phyloP scores from a whole-genome alignment of 1,140 invertebrate species.

The Pachypeltis micranthus region DNA sequence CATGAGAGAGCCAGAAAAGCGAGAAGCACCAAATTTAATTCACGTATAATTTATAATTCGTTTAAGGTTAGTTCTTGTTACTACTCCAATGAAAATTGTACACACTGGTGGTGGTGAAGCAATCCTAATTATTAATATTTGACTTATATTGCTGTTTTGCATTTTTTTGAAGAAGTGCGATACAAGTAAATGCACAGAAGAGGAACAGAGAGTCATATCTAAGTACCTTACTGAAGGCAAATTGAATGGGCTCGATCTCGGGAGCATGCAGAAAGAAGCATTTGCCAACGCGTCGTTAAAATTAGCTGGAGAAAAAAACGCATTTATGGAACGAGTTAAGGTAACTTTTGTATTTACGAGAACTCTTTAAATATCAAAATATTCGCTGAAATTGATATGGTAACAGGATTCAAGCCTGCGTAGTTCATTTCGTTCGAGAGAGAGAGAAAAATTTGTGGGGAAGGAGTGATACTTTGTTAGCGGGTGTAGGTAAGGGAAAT shows the following conservation, averaged over 20 bases:
- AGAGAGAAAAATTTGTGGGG: too few species aligned
- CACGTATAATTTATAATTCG: slow-evolving; percentile 50
- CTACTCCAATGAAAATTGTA: background rate
- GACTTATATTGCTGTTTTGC: background rate
- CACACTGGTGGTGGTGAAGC: background rate
- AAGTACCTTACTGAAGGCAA: slow-evolving; percentile 71
- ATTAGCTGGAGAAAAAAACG: slow-evolving; percentile 40
- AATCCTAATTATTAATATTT: slow-evolving; percentile 7
- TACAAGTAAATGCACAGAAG: slow-evolving; percentile 46
- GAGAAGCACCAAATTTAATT: slow-evolving; percentile 51
- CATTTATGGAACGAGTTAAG: slow-evolving; percentile 51
- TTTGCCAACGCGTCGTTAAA: slow-evolving; percentile 38
- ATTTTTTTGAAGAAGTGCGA: slow-evolving; percentile 34
- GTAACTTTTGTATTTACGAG: slow-evolving; percentile 20
- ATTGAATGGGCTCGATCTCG: slow-evolving; percentile 59
- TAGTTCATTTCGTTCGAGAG: too few species aligned
- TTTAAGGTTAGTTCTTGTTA: slow-evolving; percentile 37
- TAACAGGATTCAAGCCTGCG: too few species aligned
- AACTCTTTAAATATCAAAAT: slow-evolving; percentile 8
- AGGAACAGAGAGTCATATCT: slow-evolving; percentile 55
- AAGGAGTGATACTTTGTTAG: too few species aligned
- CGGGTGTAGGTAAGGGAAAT: too few species aligned
- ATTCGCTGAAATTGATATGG: too few species aligned
- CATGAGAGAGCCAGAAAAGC: slow-evolving; percentile 57
- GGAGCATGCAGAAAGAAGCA: slow-evolving; percentile 35